Base-by-base conservation (phyloP, 2,113 vertebrate genomes). In the Nothocercus nigrocapillus region DNA sequence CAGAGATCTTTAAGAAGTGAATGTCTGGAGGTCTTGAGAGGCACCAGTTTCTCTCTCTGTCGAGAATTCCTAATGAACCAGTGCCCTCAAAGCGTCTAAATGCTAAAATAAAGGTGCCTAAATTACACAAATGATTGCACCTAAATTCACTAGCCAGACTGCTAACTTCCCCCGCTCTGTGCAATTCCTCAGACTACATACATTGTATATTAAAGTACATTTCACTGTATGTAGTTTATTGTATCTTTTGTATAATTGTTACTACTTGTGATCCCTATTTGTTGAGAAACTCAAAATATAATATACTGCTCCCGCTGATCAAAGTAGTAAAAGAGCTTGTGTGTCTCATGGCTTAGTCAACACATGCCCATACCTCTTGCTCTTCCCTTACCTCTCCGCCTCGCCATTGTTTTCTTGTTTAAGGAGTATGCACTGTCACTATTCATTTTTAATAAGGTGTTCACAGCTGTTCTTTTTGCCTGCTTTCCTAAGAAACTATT, bases 401-500 rank as follows among this genome's bases (percentile, higher is more conserved):
- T 88, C 30, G 34, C 30, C 7, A 16, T 42, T 76, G 24, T 85
- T 89, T 81, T 82, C 49, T 76, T 93, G 73, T 80, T 95, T 69
- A 49, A 93, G 78, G 34, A 45, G 36, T 34, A 53, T 92, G 93
- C 90, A 63, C 70, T 92, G 21, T 34, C 36, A 51, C 30, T 63
- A 59, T 69, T 53, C 20, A 87, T 90, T 90, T 94, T 93, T 93
- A 69, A 87, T 92, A 66, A 67, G 45, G 9, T 64, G 32, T 58
- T 89, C 83, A 76, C 40, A 66, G 58, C 28, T 92, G 47, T 82
- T 36, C 34, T 38, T 72, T 53, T 30, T 53, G 49, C 27, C 17
- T 72, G 34, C 34, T 89, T 86, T 87, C 58, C 81, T 62, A 79
- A 66, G 77, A 87, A 85, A 68, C 22, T 82, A 92, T 53, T 58